Base-by-base conservation (phyloP, 2,113 vertebrate genomes). In the Odobenus rosmarus region DNA sequence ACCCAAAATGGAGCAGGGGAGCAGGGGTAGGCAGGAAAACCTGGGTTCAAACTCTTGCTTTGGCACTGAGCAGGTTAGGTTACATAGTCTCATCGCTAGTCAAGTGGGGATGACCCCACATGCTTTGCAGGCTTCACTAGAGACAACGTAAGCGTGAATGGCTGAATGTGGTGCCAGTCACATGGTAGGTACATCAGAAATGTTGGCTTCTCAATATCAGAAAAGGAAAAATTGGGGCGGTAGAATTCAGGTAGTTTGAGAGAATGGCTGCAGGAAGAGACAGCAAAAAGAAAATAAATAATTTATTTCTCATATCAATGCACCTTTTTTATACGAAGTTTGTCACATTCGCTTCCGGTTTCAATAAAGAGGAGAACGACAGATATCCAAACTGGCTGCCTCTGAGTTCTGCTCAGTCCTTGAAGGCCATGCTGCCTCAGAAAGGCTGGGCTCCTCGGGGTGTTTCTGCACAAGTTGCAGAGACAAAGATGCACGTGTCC, bases 211-310 rank as follows among this genome's bases (percentile, higher is more conserved):
- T 46, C 33, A 36, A n/a, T 33, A 31, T 46, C 42, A 80, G 23
- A 76, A 74, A 51, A 81, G 62, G 12, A 64, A 88, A 82, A 14
- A 53, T 3, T 3, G 26, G 69, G 42, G 14, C 83, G 23, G 0
- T 11, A 92, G 81, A 51, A 85, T 55, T 86, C 18, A 62, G 24
- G 23, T 42, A 61, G 16, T 53, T 89, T 62, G 79, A 59, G 15
- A 88, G 39, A 85, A 85, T 3, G 31, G 15, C n/a, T 74, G 1
- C 18, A 79, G 67, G 46, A 84, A 86, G 23, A 81, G 6, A 39
- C 62, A 46, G n/a, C 13, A 28, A 74, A 88, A 97, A 94, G 88
- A 81, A 59, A 83, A 90, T 51, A n/a, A 71, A 59, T 62, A 24
- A 92, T 53, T 49, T 36, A 21, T 81, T 87, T 80, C 28, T 26